Evolutionary conservation across 2,888 invertebrate species (phyloP), one percentile per base, ranked within the genome.

Genomic region (Limnephilus auricula): DNA sequence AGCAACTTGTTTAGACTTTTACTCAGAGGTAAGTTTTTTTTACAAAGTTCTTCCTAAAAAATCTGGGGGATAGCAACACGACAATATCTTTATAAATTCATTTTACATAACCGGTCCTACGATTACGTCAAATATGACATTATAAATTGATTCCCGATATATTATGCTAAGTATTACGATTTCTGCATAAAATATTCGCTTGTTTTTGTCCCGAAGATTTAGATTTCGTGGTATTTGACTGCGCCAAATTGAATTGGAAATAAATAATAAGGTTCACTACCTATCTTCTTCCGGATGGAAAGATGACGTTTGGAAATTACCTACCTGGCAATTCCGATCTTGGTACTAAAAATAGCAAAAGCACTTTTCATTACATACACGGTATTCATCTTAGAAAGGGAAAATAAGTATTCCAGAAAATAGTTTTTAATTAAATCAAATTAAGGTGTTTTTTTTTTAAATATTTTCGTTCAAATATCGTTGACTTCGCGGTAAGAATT

Each of bases 1-100:
- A 12, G 80, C 91, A 6, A 89, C 90, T 2, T 93, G 92, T 79
- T 37, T 31, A 12, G 90, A 92, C 79, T 86, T 89, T 85, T 85
- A 85, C 12, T n/a, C 85, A 30, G 40, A 85, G 85, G 85, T 85
- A 45, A 6, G 12, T 34, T 31, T 80, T 80, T n/a, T 80, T 80
- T 25, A 32, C 30, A 32, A 34, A 34, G 5, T 25, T 82, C 15
- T 25, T 10, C 31, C 9, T 15, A 50, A 50, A 50, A 50, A 50
- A 50, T 12, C 9, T 15, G 2, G n/a, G n/a, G n/a, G n/a, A n/a
- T n/a, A n/a, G n/a, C n/a, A n/a, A 18, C 25, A 65, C 5, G 4
- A 5, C 65, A 65, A 65, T 25, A 65, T 50, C 50, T 15, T 50
- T 15, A 15, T 50, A 25, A 18, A 50, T 50, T 50, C 50, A 50